Conservation (phyloP, 1,140 invertebrate species). For the Ips nitidus region DNA sequence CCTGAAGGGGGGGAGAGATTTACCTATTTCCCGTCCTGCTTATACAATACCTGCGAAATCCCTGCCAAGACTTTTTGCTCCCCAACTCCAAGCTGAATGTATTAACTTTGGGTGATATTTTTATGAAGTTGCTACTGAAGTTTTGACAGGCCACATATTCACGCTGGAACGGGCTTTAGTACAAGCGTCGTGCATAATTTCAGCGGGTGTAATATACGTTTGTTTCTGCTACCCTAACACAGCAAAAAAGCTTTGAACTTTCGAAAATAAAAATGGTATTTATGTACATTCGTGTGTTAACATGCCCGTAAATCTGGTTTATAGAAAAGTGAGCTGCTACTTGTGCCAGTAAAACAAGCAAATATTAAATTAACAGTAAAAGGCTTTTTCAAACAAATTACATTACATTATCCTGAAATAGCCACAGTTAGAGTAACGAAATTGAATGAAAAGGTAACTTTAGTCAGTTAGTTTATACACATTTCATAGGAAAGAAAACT, state of each 20-base stretch:
- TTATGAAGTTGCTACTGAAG: not conserved
- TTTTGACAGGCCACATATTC: constrained; percentile 1
- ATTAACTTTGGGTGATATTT: not conserved
- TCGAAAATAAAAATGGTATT: not conserved
- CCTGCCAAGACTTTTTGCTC: not conserved
- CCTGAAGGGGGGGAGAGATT: not conserved
- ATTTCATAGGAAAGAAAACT: too few species aligned
- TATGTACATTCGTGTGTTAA: not conserved
- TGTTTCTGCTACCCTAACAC: not conserved
- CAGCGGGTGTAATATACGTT: not conserved
- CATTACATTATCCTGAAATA: too few species aligned
- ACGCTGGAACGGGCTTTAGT: not conserved
- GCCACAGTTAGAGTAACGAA: too few species aligned
- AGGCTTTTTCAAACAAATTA: too few species aligned
- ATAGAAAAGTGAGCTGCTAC: not conserved
- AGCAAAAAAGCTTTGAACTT: not conserved
- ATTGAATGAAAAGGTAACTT: too few species aligned
- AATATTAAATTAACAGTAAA: too few species aligned
- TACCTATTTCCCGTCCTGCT: not conserved
- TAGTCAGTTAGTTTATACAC: too few species aligned
- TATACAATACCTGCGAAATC: not conserved
- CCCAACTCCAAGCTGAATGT: not conserved
- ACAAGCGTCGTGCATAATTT: not conserved
- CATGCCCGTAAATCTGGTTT: too few species aligned
- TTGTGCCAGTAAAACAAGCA: too few species aligned